Evolutionary conservation across 2,888 invertebrate species (phyloP), one percentile per base, ranked within the genome.

Genomic region (Sphaeridia pumilis): DNA sequence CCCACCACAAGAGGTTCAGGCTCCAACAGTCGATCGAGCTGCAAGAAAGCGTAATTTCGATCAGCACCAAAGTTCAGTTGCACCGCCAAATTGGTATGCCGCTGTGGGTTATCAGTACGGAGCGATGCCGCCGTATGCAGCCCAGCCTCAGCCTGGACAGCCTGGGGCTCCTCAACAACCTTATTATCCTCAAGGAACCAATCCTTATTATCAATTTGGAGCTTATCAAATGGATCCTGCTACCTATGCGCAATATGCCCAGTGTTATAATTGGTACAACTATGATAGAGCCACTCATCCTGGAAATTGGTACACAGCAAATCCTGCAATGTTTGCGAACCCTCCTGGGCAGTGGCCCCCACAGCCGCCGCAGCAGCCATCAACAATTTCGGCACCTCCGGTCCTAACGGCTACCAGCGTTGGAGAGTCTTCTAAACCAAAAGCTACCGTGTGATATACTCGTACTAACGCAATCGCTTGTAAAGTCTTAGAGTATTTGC

Each of bases 41-140:
- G 25, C 36, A 14, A 7, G 48, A n/a, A 48, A 48, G 26, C 24
- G 48, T 26, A 48, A 48, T 26, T 48, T 38, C 14, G 24, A 25
- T 26, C 26, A 14, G 25, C 26, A 44, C 4, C 3, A 3, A 7
- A 44, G 27, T 44, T 3, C 4, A 31, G 5, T 20, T 5, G 17
- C 38, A 12, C 38, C 38, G 12, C 7, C 10, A 5, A 38, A 38
- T 20, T 38, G 38, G 38, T 38, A 38, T 38, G 7, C 38, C 4
- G 17, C 38, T 5, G 17, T 17, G 20, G 38, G 17, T 17, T 38
- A 38, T 38, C 38, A 20, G 20, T 31, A 31, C 31, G 31, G 31
- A 10, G 31, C 10, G 10, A 38, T 38, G 38, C 38, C 38, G 20
- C 12, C 5, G 12, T 31, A 31, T 14, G 10, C 31, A 31, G 10